These are phyloP conservation scores for Morpho achilles DNA, from an alignment of 2,888 invertebrate species.

Conservation along the genomic window DNA sequence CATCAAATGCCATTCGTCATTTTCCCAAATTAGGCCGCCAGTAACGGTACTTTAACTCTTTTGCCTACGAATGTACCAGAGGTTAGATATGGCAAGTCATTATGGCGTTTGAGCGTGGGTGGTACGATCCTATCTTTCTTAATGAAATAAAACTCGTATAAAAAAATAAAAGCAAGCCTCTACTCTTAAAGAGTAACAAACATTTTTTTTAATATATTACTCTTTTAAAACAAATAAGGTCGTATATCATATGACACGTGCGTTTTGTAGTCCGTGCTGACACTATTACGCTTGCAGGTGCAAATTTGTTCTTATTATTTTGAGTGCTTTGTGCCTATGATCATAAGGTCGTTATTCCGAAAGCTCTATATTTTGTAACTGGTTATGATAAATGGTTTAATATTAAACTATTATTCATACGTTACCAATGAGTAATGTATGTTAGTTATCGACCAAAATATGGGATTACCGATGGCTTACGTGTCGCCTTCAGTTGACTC, in stretches of 20 bases:
- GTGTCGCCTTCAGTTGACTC: slow-evolving; percentile 17
- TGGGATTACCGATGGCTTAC: slow-evolving; percentile 40
- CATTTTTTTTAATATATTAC: slow-evolving; percentile 11
- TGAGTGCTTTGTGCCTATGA: not conserved
- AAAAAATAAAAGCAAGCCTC: slow-evolving; percentile 43
- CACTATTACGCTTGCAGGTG: slow-evolving; percentile 1
- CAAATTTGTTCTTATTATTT: slow-evolving; percentile 3
- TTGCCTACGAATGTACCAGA: slow-evolving; percentile 43
- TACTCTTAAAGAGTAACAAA: slow-evolving; percentile 33
- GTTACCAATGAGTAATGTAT: slow-evolving; percentile 45
- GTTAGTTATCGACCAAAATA: slow-evolving; percentile 43
- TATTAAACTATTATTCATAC: slow-evolving; percentile 37
- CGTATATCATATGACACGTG: slow-evolving; percentile 11
- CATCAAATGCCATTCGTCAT: slow-evolving; percentile 23
- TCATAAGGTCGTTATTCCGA: slow-evolving; percentile 2
- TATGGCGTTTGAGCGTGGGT: slow-evolving; percentile 65
- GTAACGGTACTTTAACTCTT: slow-evolving; percentile 36
- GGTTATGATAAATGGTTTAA: slow-evolving; percentile 7
- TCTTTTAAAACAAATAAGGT: slow-evolving; percentile 14
- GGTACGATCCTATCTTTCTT: slow-evolving; percentile 67
- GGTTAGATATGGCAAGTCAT: slow-evolving; percentile 73
- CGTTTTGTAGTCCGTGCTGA: slow-evolving; percentile 1
- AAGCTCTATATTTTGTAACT: not conserved
- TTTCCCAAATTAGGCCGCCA: slow-evolving; percentile 13
- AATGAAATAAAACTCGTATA: slow-evolving; percentile 75